Evolutionary conservation across 2,113 vertebrate species (phyloP).

Genomic region (Chroicocephalus ridibundus): DNA sequence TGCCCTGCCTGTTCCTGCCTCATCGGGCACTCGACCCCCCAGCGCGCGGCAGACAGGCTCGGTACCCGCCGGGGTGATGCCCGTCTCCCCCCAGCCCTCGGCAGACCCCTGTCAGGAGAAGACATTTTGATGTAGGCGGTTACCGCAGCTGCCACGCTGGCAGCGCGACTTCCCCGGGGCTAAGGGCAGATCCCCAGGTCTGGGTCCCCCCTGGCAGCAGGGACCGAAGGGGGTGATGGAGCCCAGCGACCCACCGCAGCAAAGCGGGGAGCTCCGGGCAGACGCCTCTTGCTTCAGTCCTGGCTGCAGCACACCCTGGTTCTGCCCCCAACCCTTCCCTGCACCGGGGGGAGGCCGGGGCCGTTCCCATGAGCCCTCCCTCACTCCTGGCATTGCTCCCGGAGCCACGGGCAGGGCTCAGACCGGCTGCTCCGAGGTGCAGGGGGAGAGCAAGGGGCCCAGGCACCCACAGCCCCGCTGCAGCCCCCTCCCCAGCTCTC

Average conservation of each 20-base stretch:
- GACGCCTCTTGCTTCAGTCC: background rate
- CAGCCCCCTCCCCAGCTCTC: background rate
- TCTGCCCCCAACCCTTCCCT: too few relatives aligned
- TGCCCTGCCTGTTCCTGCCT: background rate
- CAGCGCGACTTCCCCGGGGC: accelerated
- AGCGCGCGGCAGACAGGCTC: accelerated
- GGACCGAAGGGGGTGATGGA: background rate
- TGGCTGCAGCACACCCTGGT: background rate
- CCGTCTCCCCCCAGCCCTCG: background rate
- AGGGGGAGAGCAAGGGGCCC: too few relatives aligned
- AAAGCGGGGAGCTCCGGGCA: accelerated
- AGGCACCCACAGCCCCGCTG: background rate
- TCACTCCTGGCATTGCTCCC: background rate
- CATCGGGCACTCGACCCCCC: accelerated
- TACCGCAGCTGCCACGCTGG: accelerated
- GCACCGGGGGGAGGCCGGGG: accelerated
- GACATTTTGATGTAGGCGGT: background rate
- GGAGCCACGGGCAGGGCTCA: background rate
- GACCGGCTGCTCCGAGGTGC: accelerated
- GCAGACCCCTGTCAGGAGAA: background rate
- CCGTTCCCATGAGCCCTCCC: background rate
- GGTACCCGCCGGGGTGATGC: accelerated
- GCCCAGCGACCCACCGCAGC: accelerated
- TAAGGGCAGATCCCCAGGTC: too few relatives aligned
- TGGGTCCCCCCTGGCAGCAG: background rate